Percentiles rank a stretch among this genome's conserved stretches.
phyloP scores from a whole-genome alignment of 64 coral and sea anemone species.

The Stichodactyla helianthus region DNA sequence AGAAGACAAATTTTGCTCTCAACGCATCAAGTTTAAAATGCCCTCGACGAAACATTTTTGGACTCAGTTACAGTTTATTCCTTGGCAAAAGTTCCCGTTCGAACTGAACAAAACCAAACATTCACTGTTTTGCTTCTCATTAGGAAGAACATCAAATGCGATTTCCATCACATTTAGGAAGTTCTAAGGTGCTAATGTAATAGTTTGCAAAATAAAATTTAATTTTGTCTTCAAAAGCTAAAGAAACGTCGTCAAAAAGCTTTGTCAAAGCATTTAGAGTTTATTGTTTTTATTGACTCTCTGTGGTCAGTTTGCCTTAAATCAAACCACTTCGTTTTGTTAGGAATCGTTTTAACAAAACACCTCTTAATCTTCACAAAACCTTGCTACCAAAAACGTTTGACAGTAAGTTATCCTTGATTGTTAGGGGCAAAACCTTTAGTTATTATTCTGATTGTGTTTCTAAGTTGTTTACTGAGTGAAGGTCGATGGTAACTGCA shows the following conservation, averaged over 20 bases:
- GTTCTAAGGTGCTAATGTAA: conserved; percentile 3
- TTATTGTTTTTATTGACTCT: neutral
- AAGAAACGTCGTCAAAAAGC: neutral
- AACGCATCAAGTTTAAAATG: neutral
- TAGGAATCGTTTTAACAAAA: neutral
- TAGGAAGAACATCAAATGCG: neutral
- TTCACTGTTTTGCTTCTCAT: neutral
- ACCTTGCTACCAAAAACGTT: neutral
- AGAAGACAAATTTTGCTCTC: neutral
- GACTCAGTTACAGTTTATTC: neutral
- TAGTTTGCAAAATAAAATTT: neutral
- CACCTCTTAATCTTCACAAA: neutral
- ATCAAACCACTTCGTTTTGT: neutral
- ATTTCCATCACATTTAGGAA: neutral
- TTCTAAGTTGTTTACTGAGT: neutral
- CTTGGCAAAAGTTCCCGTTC: neutral
- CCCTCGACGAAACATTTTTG: neutral
- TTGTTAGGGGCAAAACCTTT: neutral
- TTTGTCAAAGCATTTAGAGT: conserved; percentile 12
- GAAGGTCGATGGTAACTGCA: neutral
- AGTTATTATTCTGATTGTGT: neutral
- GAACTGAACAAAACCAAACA: neutral
- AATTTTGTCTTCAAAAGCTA: conserved; percentile 2
- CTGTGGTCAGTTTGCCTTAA: neutral
- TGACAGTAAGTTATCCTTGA: neutral